These are phyloP conservation scores for Drosophila pegasa DNA, from an alignment of 2,888 invertebrate species.

Conservation along the genomic window DNA sequence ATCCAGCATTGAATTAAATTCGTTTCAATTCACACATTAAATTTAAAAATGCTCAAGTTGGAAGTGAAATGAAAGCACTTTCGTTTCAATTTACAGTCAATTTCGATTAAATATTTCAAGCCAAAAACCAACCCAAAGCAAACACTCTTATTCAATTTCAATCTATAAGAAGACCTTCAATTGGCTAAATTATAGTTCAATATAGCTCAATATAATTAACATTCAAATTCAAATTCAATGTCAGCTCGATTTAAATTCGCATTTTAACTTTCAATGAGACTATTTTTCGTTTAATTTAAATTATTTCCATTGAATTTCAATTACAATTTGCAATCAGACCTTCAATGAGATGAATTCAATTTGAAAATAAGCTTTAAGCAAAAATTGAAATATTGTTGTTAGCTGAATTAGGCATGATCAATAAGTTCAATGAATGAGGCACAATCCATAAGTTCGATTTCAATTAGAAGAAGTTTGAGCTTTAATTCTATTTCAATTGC, in stretches of 20 bases:
- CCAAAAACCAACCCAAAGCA: too few species aligned
- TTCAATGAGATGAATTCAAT: background rate
- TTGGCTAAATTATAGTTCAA: conserved; percentile 1
- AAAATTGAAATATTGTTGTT: too few species aligned
- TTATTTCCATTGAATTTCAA: background rate
- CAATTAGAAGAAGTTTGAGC: too few species aligned
- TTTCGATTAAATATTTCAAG: too few species aligned
- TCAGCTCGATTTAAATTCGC: background rate
- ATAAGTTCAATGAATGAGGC: too few species aligned
- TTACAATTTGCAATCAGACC: background rate
- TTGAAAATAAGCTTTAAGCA: background rate
- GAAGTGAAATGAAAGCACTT: too few species aligned
- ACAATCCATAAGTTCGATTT: too few species aligned
- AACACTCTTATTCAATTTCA: too few species aligned
- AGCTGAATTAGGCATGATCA: background rate
- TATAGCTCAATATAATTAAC: background rate
- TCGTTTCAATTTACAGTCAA: background rate
- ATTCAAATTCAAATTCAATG: background rate
- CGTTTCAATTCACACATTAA: too few species aligned
- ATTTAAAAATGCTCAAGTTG: too few species aligned
- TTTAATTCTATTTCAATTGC: too few species aligned
- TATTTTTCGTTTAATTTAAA: background rate
- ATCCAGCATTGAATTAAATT: background rate
- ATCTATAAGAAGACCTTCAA: background rate
- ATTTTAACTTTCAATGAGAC: background rate